Evolutionary conservation across 2,888 invertebrate species (phyloP), one percentile per base, ranked within the genome.

Genomic region (Drosophila gaucha): DNA sequence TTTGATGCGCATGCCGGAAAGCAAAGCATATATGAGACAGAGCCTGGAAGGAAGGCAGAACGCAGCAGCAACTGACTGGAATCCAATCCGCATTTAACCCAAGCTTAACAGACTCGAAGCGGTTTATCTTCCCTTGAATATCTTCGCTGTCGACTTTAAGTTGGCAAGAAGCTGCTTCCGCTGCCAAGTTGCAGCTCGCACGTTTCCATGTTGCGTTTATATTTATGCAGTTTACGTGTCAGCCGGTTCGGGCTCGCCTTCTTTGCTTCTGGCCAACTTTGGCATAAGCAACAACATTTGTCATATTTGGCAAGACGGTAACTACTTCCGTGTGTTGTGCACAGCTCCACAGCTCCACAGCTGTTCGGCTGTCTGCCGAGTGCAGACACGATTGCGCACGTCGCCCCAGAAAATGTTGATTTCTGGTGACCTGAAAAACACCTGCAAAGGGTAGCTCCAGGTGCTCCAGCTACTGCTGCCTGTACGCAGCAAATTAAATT

Each of bases 261-360:
- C n/a, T n/a, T 65, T 68, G 64, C 63, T 49, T 31, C 70, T 43
- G 33, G 36, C 20, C 14, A 35, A n/a, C 30, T 31, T 30, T 20
- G 36, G 43, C 43, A 60, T 31, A 65, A 46, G 38, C 52, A 63
- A 63, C 64, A 68, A 71, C 86, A 84, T 84, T 85, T 86, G 84
- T 84, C 84, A 84, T 86, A 84, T 84, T 79, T 86, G 85, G 82
- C 75, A 75, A 78, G 82, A 78, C 69, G 87, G 80, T 86, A 86
- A 86, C 86, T 77, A 86, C 82, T 84, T 84, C 84, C 86, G 83
- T 82, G 75, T 73, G 77, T 68, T 78, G 67, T 66, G 58, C n/a
- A n/a, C n/a, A n/a, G n/a, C n/a, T n/a, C n/a, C n/a, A n/a, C n/a
- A n/a, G n/a, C n/a, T n/a, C n/a, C n/a, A n/a, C n/a, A n/a, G n/a